Percentiles rank a stretch among this genome's conserved stretches.
phyloP scores from a whole-genome alignment of 2,888 invertebrate species.

The Zygothrica quintamaculata region DNA sequence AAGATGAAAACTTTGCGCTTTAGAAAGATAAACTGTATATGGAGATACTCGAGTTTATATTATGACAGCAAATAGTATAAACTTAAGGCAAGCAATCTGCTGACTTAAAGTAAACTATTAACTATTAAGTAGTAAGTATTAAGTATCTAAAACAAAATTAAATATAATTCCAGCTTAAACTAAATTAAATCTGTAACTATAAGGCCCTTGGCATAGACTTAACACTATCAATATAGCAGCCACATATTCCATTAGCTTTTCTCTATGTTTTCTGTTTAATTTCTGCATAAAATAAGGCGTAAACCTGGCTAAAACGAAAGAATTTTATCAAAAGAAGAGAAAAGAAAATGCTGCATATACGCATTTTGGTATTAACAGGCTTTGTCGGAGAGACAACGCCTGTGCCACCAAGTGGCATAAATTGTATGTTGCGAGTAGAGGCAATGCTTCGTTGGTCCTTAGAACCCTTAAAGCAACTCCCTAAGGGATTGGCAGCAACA shows the following conservation, averaged over 20 bases:
- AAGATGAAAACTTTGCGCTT: neutral
- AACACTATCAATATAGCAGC: no score
- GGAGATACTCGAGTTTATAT: neutral
- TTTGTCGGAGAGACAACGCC: no score
- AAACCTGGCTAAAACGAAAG: no score
- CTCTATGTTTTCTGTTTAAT: conserved; percentile 52
- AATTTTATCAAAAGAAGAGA: conserved; percentile 59
- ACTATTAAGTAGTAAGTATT: no score
- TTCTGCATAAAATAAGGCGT: conserved; percentile 57
- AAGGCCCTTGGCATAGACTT: no score
- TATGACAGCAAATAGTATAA: no score
- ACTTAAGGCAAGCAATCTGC: neutral
- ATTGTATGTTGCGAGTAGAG: conserved; percentile 50
- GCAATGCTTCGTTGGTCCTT: neutral
- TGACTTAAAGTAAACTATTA: no score
- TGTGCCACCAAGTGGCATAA: conserved; percentile 62
- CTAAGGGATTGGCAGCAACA: conserved; percentile 27
- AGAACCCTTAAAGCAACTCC: neutral
- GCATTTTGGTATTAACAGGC: conserved; percentile 68
- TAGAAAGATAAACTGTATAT: neutral
- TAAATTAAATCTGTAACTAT: no score
- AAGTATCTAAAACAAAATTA: no score
- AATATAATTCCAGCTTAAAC: no score
- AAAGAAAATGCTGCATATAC: conserved; percentile 61
- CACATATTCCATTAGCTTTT: no score